Conservation (phyloP, 2,113 vertebrate genomes). For the Pterocles gutturalis region DNA sequence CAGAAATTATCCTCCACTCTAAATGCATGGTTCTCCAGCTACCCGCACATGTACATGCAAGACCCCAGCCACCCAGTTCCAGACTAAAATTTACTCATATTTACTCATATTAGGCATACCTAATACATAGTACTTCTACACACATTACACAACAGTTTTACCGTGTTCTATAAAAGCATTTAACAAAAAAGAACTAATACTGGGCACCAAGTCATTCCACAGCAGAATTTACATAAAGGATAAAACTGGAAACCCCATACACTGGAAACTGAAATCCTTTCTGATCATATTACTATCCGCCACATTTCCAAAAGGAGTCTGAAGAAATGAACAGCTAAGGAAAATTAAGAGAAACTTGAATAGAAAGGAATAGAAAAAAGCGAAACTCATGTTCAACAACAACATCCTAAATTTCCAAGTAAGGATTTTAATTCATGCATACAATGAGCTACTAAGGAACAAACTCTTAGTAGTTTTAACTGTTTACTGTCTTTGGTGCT, state of each 20-base stretch:
- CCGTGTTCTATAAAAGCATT: neutral
- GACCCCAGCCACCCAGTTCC: neutral
- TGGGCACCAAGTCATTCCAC: neutral
- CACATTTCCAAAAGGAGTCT: neutral
- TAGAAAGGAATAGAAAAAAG: neutral
- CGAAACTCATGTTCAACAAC: neutral
- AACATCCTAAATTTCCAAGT: neutral
- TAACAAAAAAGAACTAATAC: neutral
- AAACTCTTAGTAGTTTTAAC: neutral
- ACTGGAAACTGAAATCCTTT: neutral
- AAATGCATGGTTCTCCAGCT: neutral
- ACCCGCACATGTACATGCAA: accelerated
- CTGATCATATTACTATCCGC: neutral
- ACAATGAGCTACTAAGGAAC: neutral
- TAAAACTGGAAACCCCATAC: neutral
- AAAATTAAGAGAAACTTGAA: neutral
- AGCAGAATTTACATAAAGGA: neutral
- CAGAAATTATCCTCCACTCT: neutral
- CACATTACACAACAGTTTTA: neutral
- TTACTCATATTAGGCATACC: neutral
- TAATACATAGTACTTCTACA: neutral
- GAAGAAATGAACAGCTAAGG: neutral
- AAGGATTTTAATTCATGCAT: neutral
- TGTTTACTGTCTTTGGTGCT: neutral
- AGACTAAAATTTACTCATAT: neutral